Evolutionary conservation across 2,797 vertebrate genomes (phyloP).

Genomic region (Enteromius mattozi): DNA sequence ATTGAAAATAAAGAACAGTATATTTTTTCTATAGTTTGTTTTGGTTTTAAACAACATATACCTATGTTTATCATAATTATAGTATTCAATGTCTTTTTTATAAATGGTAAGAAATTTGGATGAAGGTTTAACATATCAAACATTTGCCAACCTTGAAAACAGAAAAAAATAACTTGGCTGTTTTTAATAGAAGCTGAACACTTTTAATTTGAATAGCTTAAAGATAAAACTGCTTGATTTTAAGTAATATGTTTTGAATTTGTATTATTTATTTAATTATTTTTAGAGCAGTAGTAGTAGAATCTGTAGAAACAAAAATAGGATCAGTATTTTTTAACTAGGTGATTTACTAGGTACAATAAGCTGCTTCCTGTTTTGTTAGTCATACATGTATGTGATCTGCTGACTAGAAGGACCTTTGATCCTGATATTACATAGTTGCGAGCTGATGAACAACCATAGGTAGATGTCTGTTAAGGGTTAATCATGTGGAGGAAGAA

Average conservation of each 20-base stretch:
- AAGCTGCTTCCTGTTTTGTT: constrained; percentile 24
- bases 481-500: constrained; percentile 63
- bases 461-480: constrained; percentile 44
- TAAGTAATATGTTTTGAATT: neutral
- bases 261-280: neutral
- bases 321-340: neutral
- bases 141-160: neutral
- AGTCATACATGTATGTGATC: constrained; percentile 2
- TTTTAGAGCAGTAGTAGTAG: neutral
- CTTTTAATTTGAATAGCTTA: neutral
- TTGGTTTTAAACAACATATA: neutral
- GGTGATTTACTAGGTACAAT: neutral
- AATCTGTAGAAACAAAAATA: neutral
- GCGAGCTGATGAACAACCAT: constrained; percentile 8
- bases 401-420: constrained; percentile 25
- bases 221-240: neutral
- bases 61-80: neutral
- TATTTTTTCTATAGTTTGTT: neutral
- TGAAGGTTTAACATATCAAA: neutral
- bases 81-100: neutral
- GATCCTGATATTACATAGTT: constrained; percentile 21
- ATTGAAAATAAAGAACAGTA: neutral
- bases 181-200: neutral
- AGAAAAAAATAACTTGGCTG: neutral
- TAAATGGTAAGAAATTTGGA: neutral